Evolutionary conservation across 2,888 invertebrate genomes (phyloP).

Genomic region (Glomeris marginata): DNA sequence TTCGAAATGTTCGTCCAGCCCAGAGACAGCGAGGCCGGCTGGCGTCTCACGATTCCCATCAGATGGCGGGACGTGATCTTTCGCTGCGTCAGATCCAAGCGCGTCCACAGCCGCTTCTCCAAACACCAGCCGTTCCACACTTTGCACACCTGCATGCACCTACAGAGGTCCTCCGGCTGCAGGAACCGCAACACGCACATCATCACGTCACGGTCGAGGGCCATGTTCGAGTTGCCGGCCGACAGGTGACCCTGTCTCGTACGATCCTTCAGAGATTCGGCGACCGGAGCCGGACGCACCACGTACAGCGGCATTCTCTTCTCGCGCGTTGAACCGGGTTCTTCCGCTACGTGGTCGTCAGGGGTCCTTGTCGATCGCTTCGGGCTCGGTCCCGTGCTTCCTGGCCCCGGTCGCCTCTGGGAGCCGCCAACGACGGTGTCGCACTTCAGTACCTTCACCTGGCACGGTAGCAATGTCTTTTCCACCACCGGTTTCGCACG

Average conservation of each 20-base stretch:
- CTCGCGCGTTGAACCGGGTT: slow-evolving; percentile 11
- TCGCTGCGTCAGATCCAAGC: slow-evolving; percentile 55
- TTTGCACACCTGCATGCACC: slow-evolving; percentile 57
- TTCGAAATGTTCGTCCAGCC: slow-evolving; percentile 80
- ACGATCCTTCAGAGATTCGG: slow-evolving; percentile 10
- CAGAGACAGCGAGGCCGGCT: slow-evolving; percentile 66
- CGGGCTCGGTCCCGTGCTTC: neutral
- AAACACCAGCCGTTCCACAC: slow-evolving; percentile 73
- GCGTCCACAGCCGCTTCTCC: slow-evolving; percentile 69
- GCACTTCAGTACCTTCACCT: neutral
- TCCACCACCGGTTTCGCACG: too few relatives aligned
- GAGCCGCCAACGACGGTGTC: too few relatives aligned
- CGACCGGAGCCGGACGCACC: slow-evolving; percentile 19
- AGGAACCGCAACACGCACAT: slow-evolving; percentile 32
- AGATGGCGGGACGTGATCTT: slow-evolving; percentile 47
- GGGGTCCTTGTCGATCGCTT: neutral
- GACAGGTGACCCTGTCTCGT: slow-evolving; percentile 13
- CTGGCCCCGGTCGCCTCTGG: neutral
- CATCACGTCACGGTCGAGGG: slow-evolving; percentile 28
- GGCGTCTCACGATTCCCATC: slow-evolving; percentile 71
- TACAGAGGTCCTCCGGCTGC: slow-evolving; percentile 40
- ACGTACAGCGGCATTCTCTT: slow-evolving; percentile 21
- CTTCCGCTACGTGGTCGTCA: slow-evolving; percentile 8
- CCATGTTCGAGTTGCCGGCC: slow-evolving; percentile 15
- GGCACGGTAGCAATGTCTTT: neutral